Base-by-base conservation (phyloP, 64 coral and sea anemone species). In the Montipora capricornis region DNA sequence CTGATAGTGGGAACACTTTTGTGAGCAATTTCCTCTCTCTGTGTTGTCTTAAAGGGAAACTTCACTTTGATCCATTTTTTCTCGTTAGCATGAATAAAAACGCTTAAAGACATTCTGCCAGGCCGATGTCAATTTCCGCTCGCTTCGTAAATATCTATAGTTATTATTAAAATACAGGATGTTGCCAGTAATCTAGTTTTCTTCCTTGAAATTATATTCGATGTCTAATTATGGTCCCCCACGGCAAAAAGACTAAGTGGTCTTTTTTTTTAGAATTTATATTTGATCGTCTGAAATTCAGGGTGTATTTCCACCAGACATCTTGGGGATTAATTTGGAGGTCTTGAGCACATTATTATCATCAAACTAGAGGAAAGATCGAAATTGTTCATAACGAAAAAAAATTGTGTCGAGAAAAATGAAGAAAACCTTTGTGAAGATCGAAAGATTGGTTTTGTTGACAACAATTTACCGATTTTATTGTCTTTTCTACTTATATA, bases 91-190 rank as follows among this genome's bases (percentile, higher is more conserved):
- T 75, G 95, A 92, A 93, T 93, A 89, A 93, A 92, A 92, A 93
- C 92, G 95, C 79, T 68, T 89, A 96, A 83, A 96, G 87, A 90
- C 91, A 90, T 96, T 93, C 92, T 84, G 86, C 91, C 58, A 88
- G 61, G 82, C 78, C 91, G 85, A 64, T 78, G 67, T 67, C 91
- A 89, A 96, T 93, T 96, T 96, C 95, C 95, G 91, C 79, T 93
- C 70, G 26, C 20, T 84, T 96, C 92, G 73, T 96, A 59, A 77
- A 79, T 77, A 91, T 75, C 76, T 83, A 82, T 90, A 82, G 83
- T 74, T 93, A 93, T 96, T 96, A 96, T 93, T 89, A 88, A 96
- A 92, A 96, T 79, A 93, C 95, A 96, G 95, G 95, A 96, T 93
- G 95, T 93, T 85, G 81, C 68, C 24, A 89, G 91, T 96, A 96